These are phyloP conservation scores for Nomia melanderi DNA, from an alignment of 1,140 invertebrate species.

Conservation along the genomic window DNA sequence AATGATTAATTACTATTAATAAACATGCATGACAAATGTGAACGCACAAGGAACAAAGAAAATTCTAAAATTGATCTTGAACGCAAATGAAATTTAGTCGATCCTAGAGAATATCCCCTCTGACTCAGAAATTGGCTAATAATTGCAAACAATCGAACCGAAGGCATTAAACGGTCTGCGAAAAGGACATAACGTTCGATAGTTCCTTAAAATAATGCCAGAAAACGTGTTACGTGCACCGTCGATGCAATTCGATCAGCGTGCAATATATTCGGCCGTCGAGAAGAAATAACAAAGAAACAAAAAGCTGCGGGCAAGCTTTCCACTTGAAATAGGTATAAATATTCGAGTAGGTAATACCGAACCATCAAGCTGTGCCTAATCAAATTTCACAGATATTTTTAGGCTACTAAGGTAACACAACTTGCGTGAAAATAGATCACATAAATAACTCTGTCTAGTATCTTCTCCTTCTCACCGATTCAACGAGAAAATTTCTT, in stretches of 20 bases:
- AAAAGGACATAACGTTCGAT: not conserved
- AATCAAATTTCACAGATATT: constrained; percentile 62
- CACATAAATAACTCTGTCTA: constrained; percentile 48
- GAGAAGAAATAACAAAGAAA: not conserved
- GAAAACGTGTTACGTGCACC: not conserved
- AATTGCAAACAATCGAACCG: no score
- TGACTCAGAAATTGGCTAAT: no score
- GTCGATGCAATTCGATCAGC: not conserved
- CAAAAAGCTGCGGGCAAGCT: constrained; percentile 7
- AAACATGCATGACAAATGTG: not conserved
- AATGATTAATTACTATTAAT: not conserved
- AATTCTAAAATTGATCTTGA: not conserved
- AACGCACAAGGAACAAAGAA: no score
- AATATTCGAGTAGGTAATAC: constrained; percentile 32
- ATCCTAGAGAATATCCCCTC: no score
- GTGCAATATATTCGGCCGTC: no score
- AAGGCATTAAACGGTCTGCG: no score
- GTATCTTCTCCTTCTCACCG: constrained; percentile 23
- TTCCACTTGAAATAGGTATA: not conserved
- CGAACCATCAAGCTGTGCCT: constrained; percentile 37
- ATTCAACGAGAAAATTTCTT: constrained; percentile 29
- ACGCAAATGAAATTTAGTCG: no score
- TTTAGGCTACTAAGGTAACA: constrained; percentile 61
- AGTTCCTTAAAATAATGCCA: not conserved
- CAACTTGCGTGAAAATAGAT: constrained; percentile 59